Evolutionary conservation across 2,797 vertebrate genomes (phyloP), one percentile per base, ranked within the genome.

Genomic region (Halcyon smyrnensis): DNA sequence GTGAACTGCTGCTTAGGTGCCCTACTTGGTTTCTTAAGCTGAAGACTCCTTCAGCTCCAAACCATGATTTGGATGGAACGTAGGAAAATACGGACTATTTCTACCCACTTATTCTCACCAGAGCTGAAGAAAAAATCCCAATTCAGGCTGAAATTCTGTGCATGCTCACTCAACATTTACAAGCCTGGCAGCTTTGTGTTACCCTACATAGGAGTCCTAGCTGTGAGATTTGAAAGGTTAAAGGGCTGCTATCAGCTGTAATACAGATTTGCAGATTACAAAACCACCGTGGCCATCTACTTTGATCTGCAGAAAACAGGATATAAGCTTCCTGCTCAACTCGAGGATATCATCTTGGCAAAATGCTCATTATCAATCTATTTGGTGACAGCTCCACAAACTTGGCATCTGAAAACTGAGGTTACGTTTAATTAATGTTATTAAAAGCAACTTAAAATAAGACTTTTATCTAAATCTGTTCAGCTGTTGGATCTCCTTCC

Each of bases 221-320:
- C 87, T 82, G 51, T 79, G 87, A 95, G 93, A 92, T 90, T 15
- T 89, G 76, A 73, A 88, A 96, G 91, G 94, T 94, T 84, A 94
- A 95, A 95, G 84, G 85, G 83, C 77, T 91, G 80, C 16, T 90
- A 95, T 79, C 79, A 84, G 82, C 76, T 90, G 62, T 93, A 95
- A 88, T 73, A 87, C 90, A 96, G 96, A 96, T 96, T 94, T 94
- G 34, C 80, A 93, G 94, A 95, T 95, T 97, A 95, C 28, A 94
- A 76, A 93, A 78, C 76, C 73, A 65, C 62, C 87, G 76, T 76
- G 76, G 93, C 77, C 94, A 92, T 88, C 65, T 81, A 75, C 73
- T 92, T 21, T 86, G 87, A 95, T 91, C 59, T 0, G 1, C 70
- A 81, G 43, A 41, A 15, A 90, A 39, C 24, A 88, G 82, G 85